Evolutionary conservation across 1,140 invertebrate species (phyloP).

Genomic region (Brachionus asplanchnoidis): DNA sequence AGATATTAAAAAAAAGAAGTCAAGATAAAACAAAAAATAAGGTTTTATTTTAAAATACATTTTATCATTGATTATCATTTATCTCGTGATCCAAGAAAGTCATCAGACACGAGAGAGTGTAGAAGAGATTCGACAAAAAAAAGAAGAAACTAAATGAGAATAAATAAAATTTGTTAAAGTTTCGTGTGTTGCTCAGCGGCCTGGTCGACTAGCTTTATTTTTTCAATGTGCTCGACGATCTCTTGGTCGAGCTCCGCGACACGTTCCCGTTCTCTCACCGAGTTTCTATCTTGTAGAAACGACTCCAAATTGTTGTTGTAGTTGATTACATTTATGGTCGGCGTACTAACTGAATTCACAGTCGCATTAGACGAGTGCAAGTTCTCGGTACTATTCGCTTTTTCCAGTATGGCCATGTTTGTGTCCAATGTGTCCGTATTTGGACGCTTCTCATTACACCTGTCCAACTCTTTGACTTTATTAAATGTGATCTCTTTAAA

Average conservation of each 20-base stretch:
- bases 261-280: neutral
- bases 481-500: conserved; percentile 20
- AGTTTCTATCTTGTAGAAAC: conserved; percentile 5
- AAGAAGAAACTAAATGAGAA: neutral
- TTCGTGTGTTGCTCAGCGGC: neutral
- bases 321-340: conserved; percentile 30
- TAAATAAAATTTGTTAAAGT: neutral
- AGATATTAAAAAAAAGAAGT: neutral
- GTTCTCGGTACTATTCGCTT: conserved; percentile 3
- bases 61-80: conserved; percentile 5
- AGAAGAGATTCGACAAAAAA: neutral
- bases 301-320: conserved; percentile 40
- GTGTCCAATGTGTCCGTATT: conserved; percentile 28
- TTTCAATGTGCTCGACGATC: neutral
- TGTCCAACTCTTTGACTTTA: conserved; percentile 33
- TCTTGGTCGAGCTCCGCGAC: neutral
- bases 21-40: neutral
- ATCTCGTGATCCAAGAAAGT: neutral
- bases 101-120: neutral
- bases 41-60: neutral
- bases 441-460: conserved; percentile 26
- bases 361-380: neutral
- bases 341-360: neutral
- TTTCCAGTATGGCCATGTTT: conserved; percentile 13
- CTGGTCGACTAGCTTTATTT: neutral